These are phyloP conservation scores for Xyrauchen texanus DNA, from an alignment of 2,113 vertebrate genomes.

Conservation along the genomic window DNA sequence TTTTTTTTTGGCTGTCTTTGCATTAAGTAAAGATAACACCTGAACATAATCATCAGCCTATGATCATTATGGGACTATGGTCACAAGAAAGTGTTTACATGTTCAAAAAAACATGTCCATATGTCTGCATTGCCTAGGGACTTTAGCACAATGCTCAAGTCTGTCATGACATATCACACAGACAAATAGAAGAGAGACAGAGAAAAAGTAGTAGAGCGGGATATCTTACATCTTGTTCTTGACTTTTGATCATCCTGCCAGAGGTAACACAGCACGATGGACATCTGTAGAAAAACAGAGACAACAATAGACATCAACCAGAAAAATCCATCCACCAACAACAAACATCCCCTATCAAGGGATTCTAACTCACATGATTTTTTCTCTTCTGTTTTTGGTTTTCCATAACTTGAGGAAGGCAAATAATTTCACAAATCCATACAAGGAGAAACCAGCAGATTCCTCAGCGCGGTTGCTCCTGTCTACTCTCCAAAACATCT, in stretches of 20 bases:
- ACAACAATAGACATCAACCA: background rate
- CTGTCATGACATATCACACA: background rate
- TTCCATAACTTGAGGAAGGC: background rate
- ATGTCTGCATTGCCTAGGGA: background rate
- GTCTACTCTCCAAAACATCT: conserved; percentile 23
- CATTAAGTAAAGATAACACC: no score
- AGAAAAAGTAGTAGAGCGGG: background rate
- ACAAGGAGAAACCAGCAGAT: conserved; percentile 10
- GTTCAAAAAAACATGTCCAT: background rate
- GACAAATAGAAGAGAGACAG: background rate
- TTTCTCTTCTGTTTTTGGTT: background rate
- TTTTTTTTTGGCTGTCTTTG: background rate
- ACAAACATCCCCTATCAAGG: background rate
- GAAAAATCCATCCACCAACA: background rate
- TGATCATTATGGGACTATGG: background rate
- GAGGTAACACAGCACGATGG: conserved; percentile 50
- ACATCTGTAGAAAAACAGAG: conserved; percentile 52
- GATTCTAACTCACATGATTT: background rate
- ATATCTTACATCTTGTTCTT: conserved; percentile 82
- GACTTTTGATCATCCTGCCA: conserved; percentile 84
- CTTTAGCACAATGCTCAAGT: background rate
- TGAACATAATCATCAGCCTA: background rate
- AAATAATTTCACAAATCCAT: conserved; percentile 8
- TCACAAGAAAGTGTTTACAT: background rate
- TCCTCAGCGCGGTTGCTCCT: background rate